Conservation (phyloP, 2,113 vertebrate species). For the Meriones unguiculatus region DNA sequence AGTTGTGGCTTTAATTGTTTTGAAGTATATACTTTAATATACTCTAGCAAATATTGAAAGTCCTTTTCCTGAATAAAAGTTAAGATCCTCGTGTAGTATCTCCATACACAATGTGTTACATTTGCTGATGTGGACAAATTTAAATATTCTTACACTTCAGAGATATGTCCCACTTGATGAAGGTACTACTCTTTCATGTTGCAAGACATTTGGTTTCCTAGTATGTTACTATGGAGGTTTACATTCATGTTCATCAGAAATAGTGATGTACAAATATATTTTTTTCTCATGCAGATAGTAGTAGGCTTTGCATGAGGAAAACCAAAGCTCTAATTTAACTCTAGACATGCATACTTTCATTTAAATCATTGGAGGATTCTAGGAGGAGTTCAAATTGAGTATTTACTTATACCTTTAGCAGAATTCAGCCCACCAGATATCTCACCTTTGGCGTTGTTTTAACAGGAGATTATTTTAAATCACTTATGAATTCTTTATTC, state of each 20-base stretch:
- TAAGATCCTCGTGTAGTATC: background rate
- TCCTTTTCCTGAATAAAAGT: background rate
- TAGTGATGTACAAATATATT: background rate
- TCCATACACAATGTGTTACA: background rate
- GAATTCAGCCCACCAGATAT: background rate
- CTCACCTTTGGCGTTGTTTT: background rate
- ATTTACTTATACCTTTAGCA: background rate
- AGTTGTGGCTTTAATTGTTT: background rate
- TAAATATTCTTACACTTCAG: background rate
- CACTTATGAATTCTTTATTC: background rate
- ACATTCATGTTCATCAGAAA: background rate
- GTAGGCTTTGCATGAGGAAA: background rate
- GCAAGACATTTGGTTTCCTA: background rate
- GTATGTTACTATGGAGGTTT: background rate
- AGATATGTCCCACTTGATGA: background rate
- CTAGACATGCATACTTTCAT: background rate
- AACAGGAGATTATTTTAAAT: background rate
- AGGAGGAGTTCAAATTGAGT: background rate
- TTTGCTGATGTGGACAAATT: background rate
- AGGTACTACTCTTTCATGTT: background rate
- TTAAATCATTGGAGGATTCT: background rate
- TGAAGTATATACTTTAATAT: background rate
- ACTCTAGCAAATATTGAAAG: background rate
- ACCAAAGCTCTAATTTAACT: background rate
- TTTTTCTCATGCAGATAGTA: background rate